Conservation (phyloP, 2,797 vertebrate species). For the Cirrhinus mrigala region DNA sequence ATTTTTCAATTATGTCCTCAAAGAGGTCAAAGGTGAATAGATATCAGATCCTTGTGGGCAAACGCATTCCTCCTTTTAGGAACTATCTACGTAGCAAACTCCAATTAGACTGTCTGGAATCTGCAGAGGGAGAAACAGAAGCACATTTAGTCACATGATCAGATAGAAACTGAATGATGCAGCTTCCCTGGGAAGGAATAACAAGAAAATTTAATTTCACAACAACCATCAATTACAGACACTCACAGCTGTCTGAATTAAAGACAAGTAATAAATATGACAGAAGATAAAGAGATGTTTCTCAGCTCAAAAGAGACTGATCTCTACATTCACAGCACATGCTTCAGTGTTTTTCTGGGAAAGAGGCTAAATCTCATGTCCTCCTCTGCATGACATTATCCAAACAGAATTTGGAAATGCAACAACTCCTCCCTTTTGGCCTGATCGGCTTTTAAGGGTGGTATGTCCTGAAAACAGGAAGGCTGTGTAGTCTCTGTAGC, state of each 20-base stretch:
- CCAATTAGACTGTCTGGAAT: slow-evolving; percentile 10
- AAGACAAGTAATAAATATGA: neutral
- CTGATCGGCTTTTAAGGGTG: slow-evolving; percentile 33
- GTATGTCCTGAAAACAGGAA: slow-evolving; percentile 25
- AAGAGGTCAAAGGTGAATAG: slow-evolving; percentile 16
- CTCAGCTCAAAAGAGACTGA: neutral
- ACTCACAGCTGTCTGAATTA: neutral
- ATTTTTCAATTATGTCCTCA: slow-evolving; percentile 14
- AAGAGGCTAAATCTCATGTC: slow-evolving; percentile 19
- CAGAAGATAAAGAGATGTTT: neutral
- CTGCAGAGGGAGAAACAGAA: slow-evolving; percentile 17
- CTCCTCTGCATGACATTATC: slow-evolving; percentile 48
- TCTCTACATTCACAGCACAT: slow-evolving; percentile 12
- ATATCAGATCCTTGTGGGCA: neutral
- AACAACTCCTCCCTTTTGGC: slow-evolving; percentile 40
- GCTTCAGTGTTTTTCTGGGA: slow-evolving; percentile 1
- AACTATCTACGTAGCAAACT: neutral
- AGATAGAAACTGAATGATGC: slow-evolving; percentile 12
- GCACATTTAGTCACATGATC: slow-evolving; percentile 8
- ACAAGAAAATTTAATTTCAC: neutral
- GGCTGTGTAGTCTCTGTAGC: slow-evolving; percentile 36
- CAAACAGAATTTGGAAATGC: slow-evolving; percentile 48
- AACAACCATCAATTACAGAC: neutral
- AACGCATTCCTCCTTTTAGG: slow-evolving; percentile 8
- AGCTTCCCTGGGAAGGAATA: neutral